Conservation (phyloP, 1,140 invertebrate genomes). For the Trypoxylus dichotomus region DNA sequence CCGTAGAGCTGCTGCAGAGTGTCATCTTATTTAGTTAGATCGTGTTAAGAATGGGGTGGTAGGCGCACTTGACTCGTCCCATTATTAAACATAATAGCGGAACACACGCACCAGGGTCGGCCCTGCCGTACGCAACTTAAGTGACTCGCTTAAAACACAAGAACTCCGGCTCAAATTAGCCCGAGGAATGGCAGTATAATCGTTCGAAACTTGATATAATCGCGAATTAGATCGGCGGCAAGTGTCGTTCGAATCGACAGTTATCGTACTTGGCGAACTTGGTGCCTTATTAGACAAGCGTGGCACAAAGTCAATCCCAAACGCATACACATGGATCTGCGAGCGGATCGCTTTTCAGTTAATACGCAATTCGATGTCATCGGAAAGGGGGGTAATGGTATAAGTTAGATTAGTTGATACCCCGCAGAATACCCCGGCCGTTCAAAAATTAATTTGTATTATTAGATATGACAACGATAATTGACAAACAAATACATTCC, state of each 20-base stretch:
- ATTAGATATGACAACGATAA: too few species aligned
- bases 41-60: neutral
- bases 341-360: neutral
- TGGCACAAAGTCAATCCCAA: neutral
- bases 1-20: neutral
- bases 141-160: neutral
- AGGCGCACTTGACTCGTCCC: neutral
- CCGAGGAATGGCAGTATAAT: neutral
- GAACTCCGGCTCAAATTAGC: neutral
- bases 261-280: neutral
- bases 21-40: neutral
- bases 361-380: neutral
- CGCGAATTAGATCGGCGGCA: neutral
- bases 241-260: neutral
- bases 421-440: too few species aligned
- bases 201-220: slow-evolving; percentile 7
- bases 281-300: neutral
- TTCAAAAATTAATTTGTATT: too few species aligned
- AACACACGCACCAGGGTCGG: neutral
- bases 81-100: neutral
- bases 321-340: neutral
- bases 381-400: neutral
- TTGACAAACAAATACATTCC: too few species aligned
- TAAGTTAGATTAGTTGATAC: neutral
- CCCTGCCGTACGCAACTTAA: neutral